phyloP scores from a whole-genome alignment of 2,888 invertebrate genomes.

The Andrena haemorrhoa region DNA sequence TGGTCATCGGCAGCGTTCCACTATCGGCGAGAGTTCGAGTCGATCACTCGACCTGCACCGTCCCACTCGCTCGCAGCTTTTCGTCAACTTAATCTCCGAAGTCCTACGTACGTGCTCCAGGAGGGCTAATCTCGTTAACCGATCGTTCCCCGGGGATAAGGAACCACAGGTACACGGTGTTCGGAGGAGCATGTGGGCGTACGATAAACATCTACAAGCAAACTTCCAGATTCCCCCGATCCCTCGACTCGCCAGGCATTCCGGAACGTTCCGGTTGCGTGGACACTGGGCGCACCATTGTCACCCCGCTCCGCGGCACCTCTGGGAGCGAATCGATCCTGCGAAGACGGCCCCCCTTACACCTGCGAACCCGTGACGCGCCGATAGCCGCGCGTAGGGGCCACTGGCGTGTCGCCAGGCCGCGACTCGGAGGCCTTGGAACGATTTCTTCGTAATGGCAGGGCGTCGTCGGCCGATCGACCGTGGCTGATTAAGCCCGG shows the following conservation, averaged over 20 bases:
- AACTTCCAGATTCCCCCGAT: slow-evolving; percentile 56
- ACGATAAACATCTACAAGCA: slow-evolving; percentile 67
- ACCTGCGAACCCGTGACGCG: slow-evolving; percentile 17
- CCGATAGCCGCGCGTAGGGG: slow-evolving; percentile 1
- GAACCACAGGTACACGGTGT: slow-evolving; percentile 50
- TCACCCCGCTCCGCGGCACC: neutral
- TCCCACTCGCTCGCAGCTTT: slow-evolving; percentile 23
- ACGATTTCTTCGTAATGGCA: slow-evolving; percentile 67
- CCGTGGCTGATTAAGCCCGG: slow-evolving; percentile 73
- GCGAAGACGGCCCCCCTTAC: neutral
- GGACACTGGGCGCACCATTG: slow-evolving; percentile 10
- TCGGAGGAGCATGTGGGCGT: slow-evolving; percentile 46
- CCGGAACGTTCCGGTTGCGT: slow-evolving; percentile 28
- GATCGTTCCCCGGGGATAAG: slow-evolving; percentile 61
- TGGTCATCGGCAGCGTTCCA: neutral
- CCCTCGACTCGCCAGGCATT: slow-evolving; percentile 22
- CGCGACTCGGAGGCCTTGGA: slow-evolving; percentile 65
- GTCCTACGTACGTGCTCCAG: slow-evolving; percentile 12
- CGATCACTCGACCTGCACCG: neutral
- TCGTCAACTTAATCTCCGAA: slow-evolving; percentile 46
- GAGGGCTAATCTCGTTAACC: slow-evolving; percentile 54
- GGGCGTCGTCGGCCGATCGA: slow-evolving; percentile 74
- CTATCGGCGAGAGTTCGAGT: neutral
- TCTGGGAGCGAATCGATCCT: slow-evolving; percentile 24
- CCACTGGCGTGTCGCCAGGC: slow-evolving; percentile 58